Percentiles rank a stretch among this genome's conserved stretches.
phyloP scores from a whole-genome alignment of 2,888 invertebrate species.

The Mylabris sibirica region DNA sequence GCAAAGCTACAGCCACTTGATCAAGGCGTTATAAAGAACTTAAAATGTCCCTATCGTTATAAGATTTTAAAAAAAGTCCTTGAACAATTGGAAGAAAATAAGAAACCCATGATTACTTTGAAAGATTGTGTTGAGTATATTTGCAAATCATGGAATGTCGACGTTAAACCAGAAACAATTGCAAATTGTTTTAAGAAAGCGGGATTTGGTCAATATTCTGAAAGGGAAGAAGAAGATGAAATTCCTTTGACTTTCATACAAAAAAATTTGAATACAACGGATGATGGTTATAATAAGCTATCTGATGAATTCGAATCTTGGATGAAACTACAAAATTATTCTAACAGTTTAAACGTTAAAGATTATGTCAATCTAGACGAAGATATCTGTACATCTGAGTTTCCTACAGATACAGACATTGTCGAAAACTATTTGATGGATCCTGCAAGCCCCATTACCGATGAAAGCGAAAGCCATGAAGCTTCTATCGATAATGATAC shows the following conservation, averaged over 20 bases:
- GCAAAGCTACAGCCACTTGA: slow-evolving; percentile 45
- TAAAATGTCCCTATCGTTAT: slow-evolving; percentile 35
- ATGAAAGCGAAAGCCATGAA: slow-evolving; percentile 30
- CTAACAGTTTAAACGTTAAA: slow-evolving; percentile 21
- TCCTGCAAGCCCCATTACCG: slow-evolving; percentile 21
- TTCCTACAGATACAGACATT: slow-evolving; percentile 35
- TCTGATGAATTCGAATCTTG: slow-evolving; percentile 27
- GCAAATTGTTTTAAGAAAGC: slow-evolving; percentile 41
- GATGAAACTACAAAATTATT: slow-evolving; percentile 21
- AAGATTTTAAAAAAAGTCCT: slow-evolving; percentile 34
- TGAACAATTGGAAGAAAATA: slow-evolving; percentile 25
- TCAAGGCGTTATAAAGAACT: slow-evolving; percentile 39
- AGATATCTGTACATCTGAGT: slow-evolving; percentile 30
- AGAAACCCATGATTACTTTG: slow-evolving; percentile 33
- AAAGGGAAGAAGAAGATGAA: slow-evolving; percentile 35
- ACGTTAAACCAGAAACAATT: slow-evolving; percentile 30
- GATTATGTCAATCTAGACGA: slow-evolving; percentile 30
- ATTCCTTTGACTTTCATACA: slow-evolving; percentile 30
- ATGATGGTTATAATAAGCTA: slow-evolving; percentile 19
- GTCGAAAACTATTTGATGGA: slow-evolving; percentile 28
- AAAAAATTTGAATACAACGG: slow-evolving; percentile 21
- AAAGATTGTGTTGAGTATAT: slow-evolving; percentile 28
- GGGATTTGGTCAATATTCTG: slow-evolving; percentile 34
- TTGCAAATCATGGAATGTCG: slow-evolving; percentile 37
- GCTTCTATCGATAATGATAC: slow-evolving; percentile 22